Percentiles rank a stretch among this genome's conserved stretches.
phyloP scores from a whole-genome alignment of 2,888 invertebrate genomes.

The Athalia cordata region DNA sequence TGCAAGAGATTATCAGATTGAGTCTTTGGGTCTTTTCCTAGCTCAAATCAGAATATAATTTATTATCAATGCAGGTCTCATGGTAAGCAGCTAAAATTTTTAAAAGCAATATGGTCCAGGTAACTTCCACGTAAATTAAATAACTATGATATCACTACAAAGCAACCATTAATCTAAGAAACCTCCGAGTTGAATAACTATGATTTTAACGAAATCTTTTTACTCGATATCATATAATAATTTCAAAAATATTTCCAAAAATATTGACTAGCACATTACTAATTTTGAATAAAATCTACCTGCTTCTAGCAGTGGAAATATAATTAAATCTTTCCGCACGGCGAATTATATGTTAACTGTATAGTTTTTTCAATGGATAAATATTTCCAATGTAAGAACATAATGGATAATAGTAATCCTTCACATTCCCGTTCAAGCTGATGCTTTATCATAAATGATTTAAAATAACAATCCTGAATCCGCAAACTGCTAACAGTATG shows the following conservation, averaged over 20 bases:
- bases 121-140: neutral
- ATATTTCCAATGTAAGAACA: neutral
- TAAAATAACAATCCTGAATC: too few species aligned
- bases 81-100: conserved; percentile 4
- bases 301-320: conserved; percentile 29
- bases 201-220: neutral
- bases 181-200: neutral
- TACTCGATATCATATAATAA: neutral
- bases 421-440: too few species aligned
- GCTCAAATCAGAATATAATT: neutral
- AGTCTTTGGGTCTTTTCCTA: neutral
- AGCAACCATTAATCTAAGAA: neutral
- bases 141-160: neutral
- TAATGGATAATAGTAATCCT: neutral
- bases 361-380: conserved; percentile 8
- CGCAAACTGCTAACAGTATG: too few species aligned
- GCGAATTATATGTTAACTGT: conserved; percentile 13
- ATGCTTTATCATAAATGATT: too few species aligned
- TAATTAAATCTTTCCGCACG: conserved; percentile 27
- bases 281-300: neutral
- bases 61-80: neutral
- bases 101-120: neutral
- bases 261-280: too few species aligned
- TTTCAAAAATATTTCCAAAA: neutral
- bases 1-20: neutral